Conservation (phyloP, 2,113 vertebrate genomes). For the Urocolius indicus region DNA sequence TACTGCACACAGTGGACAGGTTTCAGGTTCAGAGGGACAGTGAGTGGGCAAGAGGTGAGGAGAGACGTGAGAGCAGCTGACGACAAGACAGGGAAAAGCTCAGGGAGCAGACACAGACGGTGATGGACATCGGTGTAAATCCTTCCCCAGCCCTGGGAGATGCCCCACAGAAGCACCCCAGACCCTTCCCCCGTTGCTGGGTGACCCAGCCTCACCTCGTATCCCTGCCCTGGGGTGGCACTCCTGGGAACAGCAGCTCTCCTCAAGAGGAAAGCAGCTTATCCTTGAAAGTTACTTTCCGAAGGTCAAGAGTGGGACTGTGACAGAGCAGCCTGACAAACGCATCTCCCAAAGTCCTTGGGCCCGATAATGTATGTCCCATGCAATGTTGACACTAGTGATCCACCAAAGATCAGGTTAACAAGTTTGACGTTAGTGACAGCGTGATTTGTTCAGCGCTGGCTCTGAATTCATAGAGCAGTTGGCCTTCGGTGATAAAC, state of each 20-base stretch:
- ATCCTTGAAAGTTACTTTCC: constrained; percentile 79
- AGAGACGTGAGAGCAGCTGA: neutral
- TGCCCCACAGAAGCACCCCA: neutral
- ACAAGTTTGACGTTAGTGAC: constrained; percentile 78
- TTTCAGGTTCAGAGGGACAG: neutral
- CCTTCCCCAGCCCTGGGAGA: neutral
- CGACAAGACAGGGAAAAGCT: neutral
- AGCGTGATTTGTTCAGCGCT: constrained; percentile 67
- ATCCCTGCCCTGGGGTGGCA: neutral
- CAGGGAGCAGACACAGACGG: neutral
- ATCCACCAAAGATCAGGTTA: constrained; percentile 76
- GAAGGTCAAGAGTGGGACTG: constrained; percentile 69
- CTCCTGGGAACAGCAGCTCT: neutral
- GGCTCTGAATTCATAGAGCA: constrained; percentile 62
- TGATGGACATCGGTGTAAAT: neutral
- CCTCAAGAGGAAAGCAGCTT: constrained; percentile 15
- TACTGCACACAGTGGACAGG: neutral
- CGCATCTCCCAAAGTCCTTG: constrained; percentile 80
- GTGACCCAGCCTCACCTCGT: neutral
- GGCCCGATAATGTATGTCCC: constrained; percentile 80
- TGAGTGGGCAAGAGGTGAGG: neutral
- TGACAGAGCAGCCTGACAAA: constrained; percentile 82
- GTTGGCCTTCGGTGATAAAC: constrained; percentile 73
- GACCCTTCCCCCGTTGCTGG: neutral
- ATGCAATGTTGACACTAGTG: constrained; percentile 77